Percentiles rank a stretch among this genome's conserved stretches.
Evolutionary conservation across 1,140 invertebrate species (phyloP).

Genomic region (Zaprionus taronus): DNA sequence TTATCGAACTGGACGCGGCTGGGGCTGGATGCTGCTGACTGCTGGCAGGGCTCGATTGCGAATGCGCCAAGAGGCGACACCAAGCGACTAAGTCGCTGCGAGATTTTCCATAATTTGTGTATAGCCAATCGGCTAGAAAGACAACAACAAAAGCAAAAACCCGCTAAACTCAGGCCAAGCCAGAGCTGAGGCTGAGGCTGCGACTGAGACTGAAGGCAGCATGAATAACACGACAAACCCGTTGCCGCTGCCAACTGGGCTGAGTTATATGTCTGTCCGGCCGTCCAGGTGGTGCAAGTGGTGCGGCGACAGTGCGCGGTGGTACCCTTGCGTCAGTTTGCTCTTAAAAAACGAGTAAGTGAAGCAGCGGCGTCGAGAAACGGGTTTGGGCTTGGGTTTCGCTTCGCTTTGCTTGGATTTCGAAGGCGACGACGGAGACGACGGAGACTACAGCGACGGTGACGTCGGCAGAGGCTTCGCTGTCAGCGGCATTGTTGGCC

Average conservation of each 20-base stretch:
- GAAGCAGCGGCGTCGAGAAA: conserved; percentile 50
- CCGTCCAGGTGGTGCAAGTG: conserved; percentile 20
- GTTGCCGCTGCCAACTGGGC: conserved; percentile 36
- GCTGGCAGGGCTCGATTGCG: conserved; percentile 61
- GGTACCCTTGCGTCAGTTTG: conserved; percentile 79
- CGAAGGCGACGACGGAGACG: conserved; percentile 23
- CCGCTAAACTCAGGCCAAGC: not conserved
- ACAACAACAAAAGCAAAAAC: conserved; percentile 23
- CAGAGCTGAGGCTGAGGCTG: conserved; percentile 10
- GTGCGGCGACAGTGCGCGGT: conserved; percentile 35
- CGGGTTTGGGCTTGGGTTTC: conserved; percentile 40
- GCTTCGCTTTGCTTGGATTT: conserved; percentile 24
- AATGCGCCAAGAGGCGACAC: conserved; percentile 57
- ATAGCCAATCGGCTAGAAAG: conserved; percentile 41
- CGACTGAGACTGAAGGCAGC: conserved; percentile 10
- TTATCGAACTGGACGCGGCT: conserved; percentile 26
- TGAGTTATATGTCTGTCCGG: conserved; percentile 24
- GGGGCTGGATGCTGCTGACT: conserved; percentile 44
- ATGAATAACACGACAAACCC: conserved; percentile 71
- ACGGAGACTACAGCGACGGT: conserved; percentile 14
- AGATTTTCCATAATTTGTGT: conserved; percentile 77
- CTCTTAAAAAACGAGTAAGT: conserved; percentile 73
- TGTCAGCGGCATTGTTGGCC: conserved; percentile 71
- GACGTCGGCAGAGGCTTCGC: conserved; percentile 35
- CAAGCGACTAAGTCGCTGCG: conserved; percentile 37